Evolutionary conservation across 2,113 vertebrate genomes (phyloP).

Genomic region (Elaphurus davidianus): DNA sequence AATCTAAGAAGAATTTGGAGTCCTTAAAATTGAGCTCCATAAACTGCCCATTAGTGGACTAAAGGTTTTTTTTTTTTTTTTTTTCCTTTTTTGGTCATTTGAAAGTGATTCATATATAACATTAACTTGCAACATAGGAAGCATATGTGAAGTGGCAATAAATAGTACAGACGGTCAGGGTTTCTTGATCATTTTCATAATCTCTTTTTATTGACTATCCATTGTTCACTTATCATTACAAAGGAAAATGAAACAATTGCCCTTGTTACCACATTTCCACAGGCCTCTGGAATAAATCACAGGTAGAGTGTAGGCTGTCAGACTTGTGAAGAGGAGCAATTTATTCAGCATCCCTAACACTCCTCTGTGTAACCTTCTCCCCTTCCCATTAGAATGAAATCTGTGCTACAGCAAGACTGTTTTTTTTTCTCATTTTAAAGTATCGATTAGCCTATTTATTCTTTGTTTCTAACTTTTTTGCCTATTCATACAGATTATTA

Average conservation of each 20-base stretch:
- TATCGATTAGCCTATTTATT: not conserved
- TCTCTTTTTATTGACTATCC: not conserved
- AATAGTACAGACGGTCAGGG: not conserved
- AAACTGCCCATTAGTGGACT: not conserved
- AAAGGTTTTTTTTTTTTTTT: not conserved
- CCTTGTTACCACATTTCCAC: not conserved
- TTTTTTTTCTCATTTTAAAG: not conserved
- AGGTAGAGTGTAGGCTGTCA: not conserved
- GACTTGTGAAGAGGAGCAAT: not conserved
- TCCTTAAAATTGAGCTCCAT: not conserved
- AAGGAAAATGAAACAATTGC: not conserved
- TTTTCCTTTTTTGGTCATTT: not conserved
- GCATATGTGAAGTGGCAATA: not conserved
- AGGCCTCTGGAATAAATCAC: not conserved
- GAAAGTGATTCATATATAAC: not conserved
- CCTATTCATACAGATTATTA: not conserved
- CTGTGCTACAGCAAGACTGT: not conserved
- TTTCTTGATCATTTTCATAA: constrained; percentile 3
- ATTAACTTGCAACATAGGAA: not conserved
- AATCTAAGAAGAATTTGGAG: not conserved
- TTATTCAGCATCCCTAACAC: not conserved
- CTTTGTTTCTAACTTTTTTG: constrained; percentile 19
- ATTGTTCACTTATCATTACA: not conserved
- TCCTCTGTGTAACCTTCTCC: not conserved
- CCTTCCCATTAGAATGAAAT: not conserved